Base-by-base conservation (phyloP, 2,888 invertebrate genomes). In the Ormyrus thymus region DNA sequence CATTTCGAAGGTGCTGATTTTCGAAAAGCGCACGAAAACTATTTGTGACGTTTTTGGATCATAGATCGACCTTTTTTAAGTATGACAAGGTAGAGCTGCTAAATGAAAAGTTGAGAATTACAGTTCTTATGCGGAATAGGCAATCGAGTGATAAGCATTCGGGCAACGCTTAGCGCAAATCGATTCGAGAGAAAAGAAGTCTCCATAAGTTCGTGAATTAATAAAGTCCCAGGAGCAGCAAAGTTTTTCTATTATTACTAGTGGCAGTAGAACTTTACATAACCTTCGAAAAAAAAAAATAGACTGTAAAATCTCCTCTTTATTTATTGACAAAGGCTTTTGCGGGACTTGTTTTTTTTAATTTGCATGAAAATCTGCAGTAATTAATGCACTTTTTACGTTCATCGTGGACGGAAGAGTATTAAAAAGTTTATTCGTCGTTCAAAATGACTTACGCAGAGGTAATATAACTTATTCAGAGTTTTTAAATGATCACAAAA, bases 131-230 rank as follows among this genome's bases (percentile, higher is more conserved):
- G 10, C 29, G 29, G 29, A 29, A 29, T 29, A 29, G 29, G 29
- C 29, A 4, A 29, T 29, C 29, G 29, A 29, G 29, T 29, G 29
- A 29, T 29, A 29, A 29, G 29, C 1, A 29, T 29, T 29, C 29
- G 29, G 29, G 29, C 29, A 3, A 56, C 7, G n/a, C 1, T 59
- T 29, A 59, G 10, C 29, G 29, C 7, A 59, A 59, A 59, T 59
- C 10, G 59, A 15, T 59, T 29, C 29, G 11, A 59, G 10, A 59
- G 29, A 29, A 29, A 59, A 59, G 10, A 59, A 59, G 29, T 15
- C 10, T 59, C 59, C 10, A 59, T 29, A 29, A 59, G 15, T 10
- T 59, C 29, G 29, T 59, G 59, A 59, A 59, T 59, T 29, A 55
- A 55, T n/a, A n/a, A 55, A 13, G 6, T 51, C 10, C n/a, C 6